Base-by-base conservation (phyloP, 37 sponge, comb jelly and placozoan species). In the Aphrocallistes beatrix region DNA sequence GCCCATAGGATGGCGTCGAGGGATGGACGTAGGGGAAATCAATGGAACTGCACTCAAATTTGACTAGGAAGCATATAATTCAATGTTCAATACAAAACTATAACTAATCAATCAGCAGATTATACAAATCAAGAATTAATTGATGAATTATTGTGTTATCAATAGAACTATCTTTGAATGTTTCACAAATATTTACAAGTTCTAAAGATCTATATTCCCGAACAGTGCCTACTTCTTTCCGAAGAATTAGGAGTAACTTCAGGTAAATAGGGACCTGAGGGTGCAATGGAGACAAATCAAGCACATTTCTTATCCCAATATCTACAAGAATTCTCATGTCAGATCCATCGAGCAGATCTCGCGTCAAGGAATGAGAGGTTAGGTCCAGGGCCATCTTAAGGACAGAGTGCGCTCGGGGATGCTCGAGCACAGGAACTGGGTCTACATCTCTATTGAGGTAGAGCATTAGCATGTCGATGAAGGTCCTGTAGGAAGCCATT, bases 381-480 rank as follows among this genome's bases (percentile, higher is more conserved):
- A 60, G 75, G n/a, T 60, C n/a, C 25, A 25, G 28, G 34, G 75
- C n/a, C 75, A 60, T 60, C 75, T 60, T 60, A 6, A 60, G 75
- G 34, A 60, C 75, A 13, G 75, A 60, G 75, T 60, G 75, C 10
- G 75, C 75, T 6, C 75, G 75, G 3, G 75, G 3, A 3, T 60
- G 10, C 28, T 25, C 1, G 75, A 3, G 75, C 3, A 30, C 3
- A 6, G 34, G 25, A 6, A 60, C 75, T 25, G 75, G 75, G 75
- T 60, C 75, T 60, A 60, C n/a, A 13, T 60, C 75, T 13, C 75
- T 60, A 60, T 60, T 60, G 17, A 60, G 75, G n/a, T 60, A 60
- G 21, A 60, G 75, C 75, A 60, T 60, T 30, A 60, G 75, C 75
- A 60, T 19, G 34, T 60, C 75, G 3, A 60, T 60, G 34, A 60